Conservation (phyloP, 2,888 invertebrate genomes). For the Scotopteryx bipunctaria region DNA sequence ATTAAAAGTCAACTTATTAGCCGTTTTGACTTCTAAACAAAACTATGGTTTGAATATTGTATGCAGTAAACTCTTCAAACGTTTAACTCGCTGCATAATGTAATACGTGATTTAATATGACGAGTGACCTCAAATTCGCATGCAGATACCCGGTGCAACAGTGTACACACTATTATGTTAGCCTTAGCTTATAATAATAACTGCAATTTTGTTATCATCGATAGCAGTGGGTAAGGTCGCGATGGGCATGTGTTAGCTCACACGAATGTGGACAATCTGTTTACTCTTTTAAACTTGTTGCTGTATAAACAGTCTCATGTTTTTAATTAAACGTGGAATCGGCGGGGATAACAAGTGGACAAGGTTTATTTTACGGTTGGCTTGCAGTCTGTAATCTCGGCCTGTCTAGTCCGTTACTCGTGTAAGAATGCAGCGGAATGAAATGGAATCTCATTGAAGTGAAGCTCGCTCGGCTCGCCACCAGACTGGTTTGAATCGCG, state of each 20-base stretch:
- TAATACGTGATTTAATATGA: slow-evolving; percentile 31
- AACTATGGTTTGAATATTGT: slow-evolving; percentile 11
- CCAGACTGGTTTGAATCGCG: slow-evolving; percentile 71
- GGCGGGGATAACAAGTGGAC: slow-evolving; percentile 30
- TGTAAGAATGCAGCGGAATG: slow-evolving; percentile 79
- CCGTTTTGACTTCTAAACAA: slow-evolving; percentile 18
- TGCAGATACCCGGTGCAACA: slow-evolving; percentile 38
- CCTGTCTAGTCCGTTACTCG: slow-evolving; percentile 73
- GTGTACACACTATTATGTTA: slow-evolving; percentile 44
- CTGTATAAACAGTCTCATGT: slow-evolving; percentile 42
- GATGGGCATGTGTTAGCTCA: slow-evolving; percentile 46
- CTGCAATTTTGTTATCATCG: slow-evolving; percentile 48
- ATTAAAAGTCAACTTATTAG: slow-evolving; percentile 38
- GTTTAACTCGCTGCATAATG: slow-evolving; percentile 15
- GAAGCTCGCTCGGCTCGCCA: slow-evolving; percentile 61
- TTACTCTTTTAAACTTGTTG: slow-evolving; percentile 51
- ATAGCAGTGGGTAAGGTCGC: slow-evolving; percentile 58
- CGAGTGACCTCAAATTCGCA: slow-evolving; percentile 37
- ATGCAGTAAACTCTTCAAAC: slow-evolving; percentile 10
- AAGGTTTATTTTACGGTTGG: slow-evolving; percentile 47
- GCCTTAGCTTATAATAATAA: slow-evolving; percentile 37
- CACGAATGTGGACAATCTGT: slow-evolving; percentile 38
- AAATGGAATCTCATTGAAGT: slow-evolving; percentile 82
- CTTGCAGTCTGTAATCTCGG: slow-evolving; percentile 49
- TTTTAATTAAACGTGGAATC: slow-evolving; percentile 38